phyloP scores from a whole-genome alignment of 64 coral and sea anemone species.

The Montipora sp. region DNA sequence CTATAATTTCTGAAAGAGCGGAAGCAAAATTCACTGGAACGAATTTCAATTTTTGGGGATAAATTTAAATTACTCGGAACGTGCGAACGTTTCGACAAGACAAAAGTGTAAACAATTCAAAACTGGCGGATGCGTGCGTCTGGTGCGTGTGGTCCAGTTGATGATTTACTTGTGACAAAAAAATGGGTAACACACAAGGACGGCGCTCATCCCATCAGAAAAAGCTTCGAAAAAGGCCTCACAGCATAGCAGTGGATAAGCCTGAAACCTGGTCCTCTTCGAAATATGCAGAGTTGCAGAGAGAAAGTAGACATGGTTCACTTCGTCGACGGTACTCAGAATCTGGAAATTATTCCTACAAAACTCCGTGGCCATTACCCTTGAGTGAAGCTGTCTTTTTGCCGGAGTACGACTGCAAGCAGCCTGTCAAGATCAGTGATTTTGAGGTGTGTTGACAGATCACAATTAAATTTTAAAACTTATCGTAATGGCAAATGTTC shows the following conservation, averaged over 20 bases:
- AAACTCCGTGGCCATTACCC: constrained; percentile 90
- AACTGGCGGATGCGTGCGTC: neutral
- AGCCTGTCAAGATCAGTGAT: constrained; percentile 87
- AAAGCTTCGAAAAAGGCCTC: constrained; percentile 57
- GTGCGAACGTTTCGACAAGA: neutral
- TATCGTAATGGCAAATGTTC: neutral
- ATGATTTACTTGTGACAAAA: neutral
- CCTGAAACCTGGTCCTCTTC: constrained; percentile 54
- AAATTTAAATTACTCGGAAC: neutral
- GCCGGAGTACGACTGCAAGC: constrained; percentile 89
- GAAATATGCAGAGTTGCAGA: constrained; percentile 47
- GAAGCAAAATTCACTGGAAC: neutral
- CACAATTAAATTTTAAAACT: neutral
- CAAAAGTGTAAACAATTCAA: neutral
- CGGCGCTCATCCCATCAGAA: constrained; percentile 19
- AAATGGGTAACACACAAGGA: constrained; percentile 85
- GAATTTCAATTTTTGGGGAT: neutral
- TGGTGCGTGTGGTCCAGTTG: neutral
- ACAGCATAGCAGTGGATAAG: constrained; percentile 89
- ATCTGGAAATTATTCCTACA: constrained; percentile 88
- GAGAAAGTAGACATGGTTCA: constrained; percentile 75
- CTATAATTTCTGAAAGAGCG: neutral
- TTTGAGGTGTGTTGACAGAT: constrained; percentile 78
- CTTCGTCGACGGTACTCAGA: constrained; percentile 77
- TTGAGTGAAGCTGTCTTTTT: constrained; percentile 86